Conservation (phyloP, 2,113 vertebrate species). For the Haplotaxodon microlepis region DNA sequence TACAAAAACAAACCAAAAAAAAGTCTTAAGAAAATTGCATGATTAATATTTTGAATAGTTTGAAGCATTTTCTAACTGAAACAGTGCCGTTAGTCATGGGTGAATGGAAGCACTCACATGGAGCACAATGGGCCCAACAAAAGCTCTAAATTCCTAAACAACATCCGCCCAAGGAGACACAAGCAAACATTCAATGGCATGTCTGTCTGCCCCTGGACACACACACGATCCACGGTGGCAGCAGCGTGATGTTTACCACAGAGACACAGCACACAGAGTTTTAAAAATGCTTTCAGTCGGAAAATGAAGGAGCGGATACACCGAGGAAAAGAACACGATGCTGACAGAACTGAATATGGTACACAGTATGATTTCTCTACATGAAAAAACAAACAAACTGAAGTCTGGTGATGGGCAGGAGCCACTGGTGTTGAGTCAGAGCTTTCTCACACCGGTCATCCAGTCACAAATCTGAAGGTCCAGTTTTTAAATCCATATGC, state of each 20-base stretch:
- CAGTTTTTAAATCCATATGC: background rate
- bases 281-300: conserved; percentile 17
- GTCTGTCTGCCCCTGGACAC: background rate
- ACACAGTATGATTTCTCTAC: background rate
- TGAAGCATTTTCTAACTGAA: conserved; percentile 32
- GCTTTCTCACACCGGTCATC: background rate
- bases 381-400: background rate
- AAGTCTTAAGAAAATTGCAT: conserved; percentile 50
- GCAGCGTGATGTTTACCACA: background rate
- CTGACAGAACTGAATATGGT: background rate
- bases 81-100: conserved; percentile 42
- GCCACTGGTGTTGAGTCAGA: background rate
- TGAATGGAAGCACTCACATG: conserved; percentile 44
- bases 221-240: background rate
- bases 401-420: background rate
- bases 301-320: background rate
- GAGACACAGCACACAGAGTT: background rate
- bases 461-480: background rate
- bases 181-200: background rate
- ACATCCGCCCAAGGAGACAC: background rate
- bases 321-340: background rate
- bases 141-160: conserved; percentile 5
- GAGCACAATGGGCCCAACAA: conserved; percentile 33
- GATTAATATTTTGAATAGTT: conserved; percentile 54
- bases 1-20: conserved; percentile 35